These are phyloP conservation scores for Eleutherodactylus coqui DNA, from an alignment of 2,797 vertebrate genomes.

Conservation along the genomic window DNA sequence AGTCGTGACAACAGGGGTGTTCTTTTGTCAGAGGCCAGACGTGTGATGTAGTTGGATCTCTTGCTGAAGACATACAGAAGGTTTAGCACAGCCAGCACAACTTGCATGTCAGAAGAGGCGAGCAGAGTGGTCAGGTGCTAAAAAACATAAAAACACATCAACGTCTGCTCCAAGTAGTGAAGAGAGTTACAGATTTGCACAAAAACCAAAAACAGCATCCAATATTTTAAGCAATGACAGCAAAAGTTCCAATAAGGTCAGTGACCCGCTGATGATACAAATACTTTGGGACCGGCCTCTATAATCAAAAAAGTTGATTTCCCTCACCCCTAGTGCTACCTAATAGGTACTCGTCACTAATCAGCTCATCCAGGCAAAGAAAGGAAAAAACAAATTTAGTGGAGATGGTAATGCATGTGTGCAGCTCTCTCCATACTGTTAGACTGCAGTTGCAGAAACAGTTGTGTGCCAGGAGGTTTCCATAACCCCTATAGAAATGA, in stretches of 20 bases:
- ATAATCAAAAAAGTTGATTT: no score
- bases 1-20: constrained; percentile 90
- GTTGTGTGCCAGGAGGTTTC: no score
- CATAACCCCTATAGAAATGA: no score
- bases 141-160: constrained; percentile 56
- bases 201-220: not conserved
- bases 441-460: no score
- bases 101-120: constrained; percentile 98
- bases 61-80: constrained; percentile 98
- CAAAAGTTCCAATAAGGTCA: not conserved
- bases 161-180: not conserved
- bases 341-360: no score
- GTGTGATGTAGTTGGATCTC: constrained; percentile 96
- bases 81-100: constrained; percentile 96
- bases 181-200: not conserved
- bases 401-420: no score
- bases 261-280: not conserved
- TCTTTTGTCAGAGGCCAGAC: constrained; percentile 93
- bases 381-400: no score
- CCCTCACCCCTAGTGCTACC: no score
- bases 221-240: not conserved
- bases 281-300: no score
- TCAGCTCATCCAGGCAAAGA: no score
- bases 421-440: no score
- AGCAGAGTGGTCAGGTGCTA: constrained; percentile 95